phyloP scores from a whole-genome alignment of 2,113 vertebrate genomes.

The Pelobates fuscus region DNA sequence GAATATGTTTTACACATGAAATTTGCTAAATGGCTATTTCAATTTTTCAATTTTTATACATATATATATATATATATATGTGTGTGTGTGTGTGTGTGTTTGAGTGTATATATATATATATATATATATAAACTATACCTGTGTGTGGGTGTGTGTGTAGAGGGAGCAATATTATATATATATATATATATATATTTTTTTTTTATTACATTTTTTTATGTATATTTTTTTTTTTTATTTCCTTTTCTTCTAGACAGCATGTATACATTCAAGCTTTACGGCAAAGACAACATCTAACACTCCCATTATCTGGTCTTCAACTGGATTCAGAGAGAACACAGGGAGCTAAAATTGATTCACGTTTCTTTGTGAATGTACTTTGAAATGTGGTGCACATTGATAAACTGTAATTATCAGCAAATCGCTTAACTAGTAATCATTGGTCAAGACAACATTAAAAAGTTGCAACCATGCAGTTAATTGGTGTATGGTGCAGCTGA shows the following conservation, averaged over 20 bases:
- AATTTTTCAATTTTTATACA: no score
- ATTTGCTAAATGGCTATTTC: no score
- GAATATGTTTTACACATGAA: no score
- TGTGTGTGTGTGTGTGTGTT: no score
- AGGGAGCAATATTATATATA: no score
- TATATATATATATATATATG: no score
- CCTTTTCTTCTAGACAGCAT: background rate
- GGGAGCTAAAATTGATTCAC: slow-evolving; percentile 48
- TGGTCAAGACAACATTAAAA: slow-evolving; percentile 41
- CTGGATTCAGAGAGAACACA: slow-evolving; percentile 40
- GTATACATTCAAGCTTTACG: slow-evolving; percentile 7
- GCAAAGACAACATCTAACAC: slow-evolving; percentile 21
- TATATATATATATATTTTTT: background rate
- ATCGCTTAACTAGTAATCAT: slow-evolving; percentile 47
- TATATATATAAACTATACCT: no score
- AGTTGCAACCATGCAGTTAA: slow-evolving; percentile 18
- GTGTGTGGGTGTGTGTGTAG: no score
- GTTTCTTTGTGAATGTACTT: slow-evolving; percentile 44
- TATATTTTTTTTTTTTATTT: background rate
- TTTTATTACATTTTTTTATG: background rate
- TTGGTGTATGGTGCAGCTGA: background rate
- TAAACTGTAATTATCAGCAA: slow-evolving; percentile 51
- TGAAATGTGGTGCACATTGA: slow-evolving; percentile 48
- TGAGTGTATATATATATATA: no score
- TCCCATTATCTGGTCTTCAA: slow-evolving; percentile 40